Evolutionary conservation across 2,113 vertebrate genomes (phyloP), one percentile per base, ranked within the genome.

Genomic region (Aldabrachelys gigantea): DNA sequence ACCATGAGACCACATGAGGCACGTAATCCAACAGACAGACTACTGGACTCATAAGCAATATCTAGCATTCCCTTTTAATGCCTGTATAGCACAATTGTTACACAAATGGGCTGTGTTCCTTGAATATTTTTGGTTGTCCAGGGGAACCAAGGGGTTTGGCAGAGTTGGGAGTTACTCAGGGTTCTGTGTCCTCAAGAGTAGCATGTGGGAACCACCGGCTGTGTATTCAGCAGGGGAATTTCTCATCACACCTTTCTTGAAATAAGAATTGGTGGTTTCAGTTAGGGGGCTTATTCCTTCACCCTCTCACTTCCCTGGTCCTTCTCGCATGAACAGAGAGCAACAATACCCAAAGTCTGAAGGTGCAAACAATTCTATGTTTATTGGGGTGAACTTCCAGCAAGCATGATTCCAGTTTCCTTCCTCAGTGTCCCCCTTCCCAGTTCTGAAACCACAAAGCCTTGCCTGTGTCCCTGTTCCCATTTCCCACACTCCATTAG

Each of bases 1-100:
- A 80, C 6, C 35, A 8, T 0, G 1, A 13, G 27, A 62, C 57
- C 62, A 65, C 7, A 65, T 2, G 6, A 69, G 62, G 35, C n/a
- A 69, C 8, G 35, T n/a, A 69, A 19, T 10, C 56, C 25, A 57
- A n/a, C 29, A n/a, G 13, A 31, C 14, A 62, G 27, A n/a, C 4
- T 69, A n/a, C 17, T 65, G 35, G 17, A 16, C 62, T 35, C 62
- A n/a, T 69, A 17, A 69, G n/a, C 17, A 69, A n/a, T 21, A 8
- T 65, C 62, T 65, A 35, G 14, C 31, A 65, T 65, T 65, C 62
- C 7, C 62, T 35, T 35, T 69, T 69, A n/a, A 69, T 69, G 62
- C 16, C 35, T 69, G 7, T 69, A 8, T 69, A 35, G 4, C n/a
- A 8, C 35, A n/a, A 62, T 62, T 31, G 29, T 31, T 62, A 62